Conservation (phyloP, 2,797 vertebrate genomes). For the Denticeps clupeoides region DNA sequence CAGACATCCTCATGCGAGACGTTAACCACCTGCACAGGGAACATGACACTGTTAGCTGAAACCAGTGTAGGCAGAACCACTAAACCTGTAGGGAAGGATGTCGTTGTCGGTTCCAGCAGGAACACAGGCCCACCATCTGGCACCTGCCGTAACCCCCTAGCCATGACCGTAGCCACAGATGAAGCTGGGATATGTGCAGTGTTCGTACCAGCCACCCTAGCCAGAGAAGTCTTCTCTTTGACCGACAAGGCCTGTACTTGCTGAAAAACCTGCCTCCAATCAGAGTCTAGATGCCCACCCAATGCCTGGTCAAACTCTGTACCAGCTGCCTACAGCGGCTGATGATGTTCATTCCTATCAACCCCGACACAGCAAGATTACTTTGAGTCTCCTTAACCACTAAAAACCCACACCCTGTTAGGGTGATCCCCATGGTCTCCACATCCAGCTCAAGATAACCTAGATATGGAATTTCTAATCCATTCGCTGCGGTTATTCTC, state of each 20-base stretch:
- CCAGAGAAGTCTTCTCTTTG: background rate
- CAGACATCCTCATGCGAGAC: conserved; percentile 4
- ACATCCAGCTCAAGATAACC: conserved; percentile 14
- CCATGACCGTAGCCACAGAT: conserved; percentile 3
- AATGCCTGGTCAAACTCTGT: conserved; percentile 6
- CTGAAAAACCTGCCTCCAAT: conserved; percentile 13
- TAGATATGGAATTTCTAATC: conserved; percentile 11
- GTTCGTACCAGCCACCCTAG: background rate
- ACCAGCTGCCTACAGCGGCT: conserved; percentile 5
- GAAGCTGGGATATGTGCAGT: background rate
- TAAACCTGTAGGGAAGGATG: background rate
- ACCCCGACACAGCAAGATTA: background rate
- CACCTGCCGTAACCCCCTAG: background rate
- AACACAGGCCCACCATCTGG: background rate
- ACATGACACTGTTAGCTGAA: background rate
- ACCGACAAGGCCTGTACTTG: background rate
- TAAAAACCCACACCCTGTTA: conserved; percentile 6
- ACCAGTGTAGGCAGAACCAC: background rate
- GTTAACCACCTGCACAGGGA: conserved; percentile 4
- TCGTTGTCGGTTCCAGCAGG: background rate
- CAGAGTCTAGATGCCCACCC: background rate
- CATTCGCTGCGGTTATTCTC: conserved; percentile 9
- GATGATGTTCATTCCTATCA: conserved; percentile 11
- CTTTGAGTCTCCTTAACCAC: background rate
- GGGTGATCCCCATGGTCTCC: conserved; percentile 7